Evolutionary conservation across 2,113 vertebrate species (phyloP).

Genomic region (Indri indri): DNA sequence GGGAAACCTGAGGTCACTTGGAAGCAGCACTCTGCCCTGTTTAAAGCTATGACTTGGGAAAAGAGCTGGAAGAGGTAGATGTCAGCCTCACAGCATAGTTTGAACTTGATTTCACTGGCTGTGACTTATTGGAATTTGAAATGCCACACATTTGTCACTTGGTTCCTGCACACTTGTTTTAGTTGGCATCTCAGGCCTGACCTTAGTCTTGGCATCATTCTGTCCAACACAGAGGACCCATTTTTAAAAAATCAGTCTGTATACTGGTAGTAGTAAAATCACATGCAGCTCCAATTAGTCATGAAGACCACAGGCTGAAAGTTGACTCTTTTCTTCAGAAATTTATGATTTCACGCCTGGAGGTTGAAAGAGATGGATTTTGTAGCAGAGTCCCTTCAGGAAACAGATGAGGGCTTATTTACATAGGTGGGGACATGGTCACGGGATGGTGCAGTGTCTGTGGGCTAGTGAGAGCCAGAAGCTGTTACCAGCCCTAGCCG

Average conservation of each 20-base stretch:
- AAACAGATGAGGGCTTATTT: not conserved
- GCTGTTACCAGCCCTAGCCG: not conserved
- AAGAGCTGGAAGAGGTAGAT: not conserved
- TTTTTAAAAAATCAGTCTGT: not conserved
- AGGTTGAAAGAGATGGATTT: not conserved
- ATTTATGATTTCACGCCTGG: not conserved
- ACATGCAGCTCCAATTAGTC: not conserved
- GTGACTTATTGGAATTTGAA: constrained; percentile 10
- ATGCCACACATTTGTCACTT: not conserved
- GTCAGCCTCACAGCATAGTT: not conserved
- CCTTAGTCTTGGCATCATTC: constrained; percentile 16
- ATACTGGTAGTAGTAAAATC: not conserved
- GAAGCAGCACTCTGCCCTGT: not conserved
- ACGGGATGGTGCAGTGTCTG: not conserved
- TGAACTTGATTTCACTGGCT: not conserved
- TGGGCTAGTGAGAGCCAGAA: not conserved
- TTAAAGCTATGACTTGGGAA: not conserved
- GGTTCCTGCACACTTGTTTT: not conserved
- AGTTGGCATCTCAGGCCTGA: constrained; percentile 1
- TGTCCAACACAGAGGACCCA: not conserved
- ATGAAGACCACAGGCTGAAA: not conserved
- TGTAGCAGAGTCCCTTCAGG: not conserved
- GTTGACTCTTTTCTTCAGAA: not conserved
- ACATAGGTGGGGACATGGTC: not conserved
- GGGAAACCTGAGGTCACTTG: not conserved